Evolutionary conservation across 2,888 invertebrate genomes (phyloP).

Genomic region (Baccha elongata): DNA sequence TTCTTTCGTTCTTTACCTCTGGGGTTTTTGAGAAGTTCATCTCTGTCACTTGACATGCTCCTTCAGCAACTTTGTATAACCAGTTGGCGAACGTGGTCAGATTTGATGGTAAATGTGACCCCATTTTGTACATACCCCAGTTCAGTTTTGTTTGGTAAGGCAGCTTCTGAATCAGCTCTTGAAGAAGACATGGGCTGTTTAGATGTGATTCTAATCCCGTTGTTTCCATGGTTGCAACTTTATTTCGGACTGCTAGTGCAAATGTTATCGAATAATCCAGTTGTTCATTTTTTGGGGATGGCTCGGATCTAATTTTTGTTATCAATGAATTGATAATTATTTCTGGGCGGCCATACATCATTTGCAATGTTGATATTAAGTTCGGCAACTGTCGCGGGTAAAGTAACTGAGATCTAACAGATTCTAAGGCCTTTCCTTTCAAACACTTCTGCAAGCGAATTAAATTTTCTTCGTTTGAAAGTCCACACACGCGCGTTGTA

Average conservation of each 20-base stretch:
- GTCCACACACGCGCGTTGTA: constrained; percentile 54
- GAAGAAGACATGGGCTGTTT: constrained; percentile 54
- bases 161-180: constrained; percentile 57
- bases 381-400: constrained; percentile 42
- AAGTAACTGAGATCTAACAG: constrained; percentile 44
- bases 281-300: constrained; percentile 19
- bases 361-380: constrained; percentile 50
- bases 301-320: constrained; percentile 24
- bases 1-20: not conserved
- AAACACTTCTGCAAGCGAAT: constrained; percentile 29
- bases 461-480: constrained; percentile 36
- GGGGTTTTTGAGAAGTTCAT: not conserved
- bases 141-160: not conserved
- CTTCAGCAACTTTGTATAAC: constrained; percentile 4
- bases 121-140: constrained; percentile 14
- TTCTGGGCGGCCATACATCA: constrained; percentile 57
- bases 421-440: constrained; percentile 42
- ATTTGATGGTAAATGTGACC: not conserved
- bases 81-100: constrained; percentile 1
- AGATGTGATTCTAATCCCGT: constrained; percentile 36
- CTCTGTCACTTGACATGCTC: constrained; percentile 6
- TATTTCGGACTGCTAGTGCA: constrained; percentile 50
- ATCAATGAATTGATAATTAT: constrained; percentile 44
- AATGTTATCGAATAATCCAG: constrained; percentile 32
- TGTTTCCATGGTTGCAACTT: constrained; percentile 58